Percentiles rank a stretch among this genome's conserved stretches.
Conservation (phyloP, 2,113 vertebrate genomes). For the Falco punctatus region DNA sequence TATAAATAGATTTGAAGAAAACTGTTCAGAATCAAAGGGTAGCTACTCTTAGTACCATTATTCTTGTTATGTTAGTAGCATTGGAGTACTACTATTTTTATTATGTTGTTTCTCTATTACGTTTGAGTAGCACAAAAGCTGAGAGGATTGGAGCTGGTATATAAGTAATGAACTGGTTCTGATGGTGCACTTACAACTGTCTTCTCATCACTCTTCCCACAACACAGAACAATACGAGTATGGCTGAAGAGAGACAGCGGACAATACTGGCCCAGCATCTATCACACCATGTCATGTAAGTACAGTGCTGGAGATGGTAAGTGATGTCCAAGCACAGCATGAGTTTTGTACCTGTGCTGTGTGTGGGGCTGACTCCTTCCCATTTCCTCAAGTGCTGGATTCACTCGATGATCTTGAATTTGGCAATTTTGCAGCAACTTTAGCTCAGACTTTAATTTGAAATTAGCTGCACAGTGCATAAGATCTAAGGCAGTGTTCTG, state of each 20-base stretch:
- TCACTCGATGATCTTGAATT: background rate
- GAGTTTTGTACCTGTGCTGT: background rate
- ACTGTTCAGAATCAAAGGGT: background rate
- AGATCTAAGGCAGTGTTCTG: background rate
- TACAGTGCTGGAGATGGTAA: background rate
- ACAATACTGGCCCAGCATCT: constrained; percentile 97
- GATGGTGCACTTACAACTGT: background rate
- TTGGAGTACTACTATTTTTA: background rate
- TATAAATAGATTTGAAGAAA: background rate
- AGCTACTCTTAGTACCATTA: background rate
- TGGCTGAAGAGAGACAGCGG: constrained; percentile 98
- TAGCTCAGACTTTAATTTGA: background rate
- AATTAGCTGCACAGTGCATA: background rate
- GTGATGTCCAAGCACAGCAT: background rate
- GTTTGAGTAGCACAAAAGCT: background rate
- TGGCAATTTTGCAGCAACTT: background rate
- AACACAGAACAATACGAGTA: constrained; percentile 88
- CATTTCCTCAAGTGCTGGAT: background rate
- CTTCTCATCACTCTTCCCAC: background rate
- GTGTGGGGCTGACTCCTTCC: background rate
- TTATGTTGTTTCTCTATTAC: background rate
- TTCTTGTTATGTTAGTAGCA: background rate
- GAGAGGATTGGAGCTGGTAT: background rate
- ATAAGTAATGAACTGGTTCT: background rate
- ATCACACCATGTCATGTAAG: constrained; percentile 94